phyloP scores from a whole-genome alignment of 1,140 invertebrate genomes.

The Drosophila carrolli region DNA sequence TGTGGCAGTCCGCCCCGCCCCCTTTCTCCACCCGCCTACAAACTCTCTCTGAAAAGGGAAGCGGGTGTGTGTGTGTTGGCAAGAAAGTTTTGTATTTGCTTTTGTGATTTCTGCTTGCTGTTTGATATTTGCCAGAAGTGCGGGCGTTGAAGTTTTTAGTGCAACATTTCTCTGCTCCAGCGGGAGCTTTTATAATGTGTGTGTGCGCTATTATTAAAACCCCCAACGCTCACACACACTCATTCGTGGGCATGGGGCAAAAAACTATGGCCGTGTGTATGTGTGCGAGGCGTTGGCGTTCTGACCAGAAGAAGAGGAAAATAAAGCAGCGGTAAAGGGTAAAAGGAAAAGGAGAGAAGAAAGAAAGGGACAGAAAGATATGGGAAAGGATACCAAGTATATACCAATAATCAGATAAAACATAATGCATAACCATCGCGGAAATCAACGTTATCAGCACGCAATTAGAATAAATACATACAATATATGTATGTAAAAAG shows the following conservation, averaged over 20 bases:
- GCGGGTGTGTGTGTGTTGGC: slow-evolving; percentile 32
- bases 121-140: slow-evolving; percentile 74
- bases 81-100: slow-evolving; percentile 75
- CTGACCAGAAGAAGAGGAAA: slow-evolving; percentile 45
- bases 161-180: slow-evolving; percentile 77
- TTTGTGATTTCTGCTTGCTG: slow-evolving; percentile 63
- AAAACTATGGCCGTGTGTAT: slow-evolving; percentile 59
- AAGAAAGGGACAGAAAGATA: slow-evolving; percentile 1
- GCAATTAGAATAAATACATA: neutral
- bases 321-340: slow-evolving; percentile 14
- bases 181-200: slow-evolving; percentile 73
- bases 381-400: slow-evolving; percentile 45
- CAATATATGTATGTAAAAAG: neutral
- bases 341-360: slow-evolving; percentile 21
- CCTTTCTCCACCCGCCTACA: slow-evolving; percentile 5
- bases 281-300: slow-evolving; percentile 75
- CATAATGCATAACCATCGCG: slow-evolving; percentile 33
- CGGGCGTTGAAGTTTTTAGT: slow-evolving; percentile 80
- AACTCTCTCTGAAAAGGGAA: slow-evolving; percentile 12
- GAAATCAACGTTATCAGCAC: neutral
- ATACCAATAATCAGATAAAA: slow-evolving; percentile 65
- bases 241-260: slow-evolving; percentile 29
- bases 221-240: slow-evolving; percentile 35
- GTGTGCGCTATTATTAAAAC: slow-evolving; percentile 76
- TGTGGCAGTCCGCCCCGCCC: slow-evolving; percentile 56